Percentiles rank a stretch among this genome's conserved stretches.
Evolutionary conservation across 2,888 invertebrate genomes (phyloP).

Genomic region (Leistus spinibarbis): DNA sequence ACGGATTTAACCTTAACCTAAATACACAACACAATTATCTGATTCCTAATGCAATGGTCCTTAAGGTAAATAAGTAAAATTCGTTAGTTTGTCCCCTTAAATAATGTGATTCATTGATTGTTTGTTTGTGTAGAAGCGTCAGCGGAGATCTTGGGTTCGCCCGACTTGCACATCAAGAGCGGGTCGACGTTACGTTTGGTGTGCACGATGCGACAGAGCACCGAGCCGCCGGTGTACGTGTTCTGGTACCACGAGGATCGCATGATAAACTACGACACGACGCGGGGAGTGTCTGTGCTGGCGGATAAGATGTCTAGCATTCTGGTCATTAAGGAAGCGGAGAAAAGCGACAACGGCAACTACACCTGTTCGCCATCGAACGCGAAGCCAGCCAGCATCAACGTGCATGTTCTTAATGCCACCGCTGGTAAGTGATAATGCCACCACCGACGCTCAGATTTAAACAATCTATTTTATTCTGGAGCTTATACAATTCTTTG

Average conservation of each 20-base stretch:
- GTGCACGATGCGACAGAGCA: constrained; percentile 63
- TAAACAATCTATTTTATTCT: no score
- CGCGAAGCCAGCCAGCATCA: constrained; percentile 68
- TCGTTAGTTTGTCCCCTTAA: no score
- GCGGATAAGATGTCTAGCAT: constrained; percentile 68
- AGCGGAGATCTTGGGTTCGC: constrained; percentile 65
- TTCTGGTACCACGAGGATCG: constrained; percentile 68
- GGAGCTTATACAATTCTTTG: no score
- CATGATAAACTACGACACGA: constrained; percentile 68
- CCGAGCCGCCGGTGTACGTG: constrained; percentile 64
- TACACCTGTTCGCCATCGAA: constrained; percentile 74
- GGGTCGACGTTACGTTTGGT: constrained; percentile 65
- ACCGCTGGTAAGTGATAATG: constrained; percentile 55
- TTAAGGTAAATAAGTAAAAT: no score
- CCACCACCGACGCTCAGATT: not conserved
- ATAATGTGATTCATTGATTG: not conserved
- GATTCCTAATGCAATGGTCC: no score
- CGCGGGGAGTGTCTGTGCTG: constrained; percentile 61
- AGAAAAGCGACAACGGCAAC: constrained; percentile 68
- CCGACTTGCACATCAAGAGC: constrained; percentile 65
- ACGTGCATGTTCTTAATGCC: constrained; percentile 74
- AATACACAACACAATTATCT: no score
- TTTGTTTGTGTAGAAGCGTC: constrained; percentile 59
- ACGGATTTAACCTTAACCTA: no score
- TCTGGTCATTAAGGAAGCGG: constrained; percentile 70